A percentile compares a stretch with the other conserved stretches of the same genome.
Conservation (phyloP, 2,888 invertebrate genomes). For the Synergus japonicus region DNA sequence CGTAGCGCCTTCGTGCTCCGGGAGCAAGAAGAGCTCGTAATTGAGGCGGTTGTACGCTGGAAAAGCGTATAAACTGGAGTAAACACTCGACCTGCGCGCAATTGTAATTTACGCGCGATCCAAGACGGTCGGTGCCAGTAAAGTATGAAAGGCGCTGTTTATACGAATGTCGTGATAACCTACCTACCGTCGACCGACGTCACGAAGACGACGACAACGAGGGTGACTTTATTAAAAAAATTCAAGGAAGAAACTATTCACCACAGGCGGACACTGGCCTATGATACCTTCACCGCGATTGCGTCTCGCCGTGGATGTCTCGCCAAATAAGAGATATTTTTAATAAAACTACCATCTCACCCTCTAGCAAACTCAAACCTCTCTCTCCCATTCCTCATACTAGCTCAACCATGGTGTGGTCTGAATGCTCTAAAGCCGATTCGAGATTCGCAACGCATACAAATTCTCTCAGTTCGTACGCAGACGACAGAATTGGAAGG, state of each 20-base stretch:
- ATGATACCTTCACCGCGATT: constrained; percentile 42
- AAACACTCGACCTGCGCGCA: constrained; percentile 3
- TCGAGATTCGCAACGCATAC: constrained; percentile 54
- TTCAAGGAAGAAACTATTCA: constrained; percentile 65
- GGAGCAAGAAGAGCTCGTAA: constrained; percentile 17
- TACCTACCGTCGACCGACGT: constrained; percentile 5
- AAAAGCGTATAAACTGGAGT: constrained; percentile 28
- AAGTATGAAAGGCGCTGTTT: constrained; percentile 29
- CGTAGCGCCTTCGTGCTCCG: background rate
- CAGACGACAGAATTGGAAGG: background rate
- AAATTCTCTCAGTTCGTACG: constrained; percentile 48
- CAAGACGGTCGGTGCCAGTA: constrained; percentile 26
- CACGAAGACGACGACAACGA: constrained; percentile 25
- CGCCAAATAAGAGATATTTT: constrained; percentile 55
- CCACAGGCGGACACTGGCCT: constrained; percentile 50
- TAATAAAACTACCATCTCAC: constrained; percentile 56
- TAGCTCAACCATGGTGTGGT: constrained; percentile 7
- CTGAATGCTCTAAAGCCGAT: constrained; percentile 49
- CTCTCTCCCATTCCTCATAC: background rate
- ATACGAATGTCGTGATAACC: constrained; percentile 26
- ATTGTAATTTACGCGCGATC: constrained; percentile 27
- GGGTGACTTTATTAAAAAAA: constrained; percentile 68
- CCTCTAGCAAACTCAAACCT: constrained; percentile 42
- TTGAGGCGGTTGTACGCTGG: constrained; percentile 17
- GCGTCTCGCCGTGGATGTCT: constrained; percentile 46